Conservation (phyloP, 2,113 vertebrate species). For the Semicossyphus pulcher region DNA sequence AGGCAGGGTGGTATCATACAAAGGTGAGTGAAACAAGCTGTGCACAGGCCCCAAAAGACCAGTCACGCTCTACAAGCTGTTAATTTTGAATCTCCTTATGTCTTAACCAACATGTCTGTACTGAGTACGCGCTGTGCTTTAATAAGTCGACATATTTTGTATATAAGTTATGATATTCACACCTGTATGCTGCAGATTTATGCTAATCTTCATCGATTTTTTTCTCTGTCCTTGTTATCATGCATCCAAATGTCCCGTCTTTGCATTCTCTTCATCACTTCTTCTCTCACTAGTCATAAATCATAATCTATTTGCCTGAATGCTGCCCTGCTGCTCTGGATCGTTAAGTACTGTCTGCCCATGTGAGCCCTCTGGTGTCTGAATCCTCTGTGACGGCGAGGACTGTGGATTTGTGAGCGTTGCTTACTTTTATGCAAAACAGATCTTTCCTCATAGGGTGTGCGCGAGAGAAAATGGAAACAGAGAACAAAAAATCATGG, state of each 20-base stretch:
- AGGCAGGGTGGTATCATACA: slow-evolving; percentile 28
- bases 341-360: slow-evolving; percentile 60
- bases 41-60: slow-evolving; percentile 28
- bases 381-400: slow-evolving; percentile 22
- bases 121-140: not conserved
- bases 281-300: slow-evolving; percentile 49
- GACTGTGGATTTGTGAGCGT: slow-evolving; percentile 51
- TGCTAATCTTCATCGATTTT: slow-evolving; percentile 14
- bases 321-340: slow-evolving; percentile 54
- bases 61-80: slow-evolving; percentile 43
- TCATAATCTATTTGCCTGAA: slow-evolving; percentile 59
- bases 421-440: slow-evolving; percentile 65
- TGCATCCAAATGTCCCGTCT: slow-evolving; percentile 7
- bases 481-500: slow-evolving; percentile 17
- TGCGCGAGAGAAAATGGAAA: slow-evolving; percentile 31
- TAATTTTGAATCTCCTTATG: slow-evolving; percentile 25
- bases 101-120: slow-evolving; percentile 26
- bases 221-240: slow-evolving; percentile 16
- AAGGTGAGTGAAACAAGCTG: slow-evolving; percentile 39
- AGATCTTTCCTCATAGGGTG: slow-evolving; percentile 32
- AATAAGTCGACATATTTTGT: slow-evolving; percentile 3
- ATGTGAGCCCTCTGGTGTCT: slow-evolving; percentile 63
- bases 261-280: slow-evolving; percentile 21
- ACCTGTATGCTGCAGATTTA: not conserved
- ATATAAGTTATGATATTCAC: slow-evolving; percentile 14